These are phyloP conservation scores for Dusona sp. DNA, from an alignment of 2,888 invertebrate species.

Conservation along the genomic window DNA sequence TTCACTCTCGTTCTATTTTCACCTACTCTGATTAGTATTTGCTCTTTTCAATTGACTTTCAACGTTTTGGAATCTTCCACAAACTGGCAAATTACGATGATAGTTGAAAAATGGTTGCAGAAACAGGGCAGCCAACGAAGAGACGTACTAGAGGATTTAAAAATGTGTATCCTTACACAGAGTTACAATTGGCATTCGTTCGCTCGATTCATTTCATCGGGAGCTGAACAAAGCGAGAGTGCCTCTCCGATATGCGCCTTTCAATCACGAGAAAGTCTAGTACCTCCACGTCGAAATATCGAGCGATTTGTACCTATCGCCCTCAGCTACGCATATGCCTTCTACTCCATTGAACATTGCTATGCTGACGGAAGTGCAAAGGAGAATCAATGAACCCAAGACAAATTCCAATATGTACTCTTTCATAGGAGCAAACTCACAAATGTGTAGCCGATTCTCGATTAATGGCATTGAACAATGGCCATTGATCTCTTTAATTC, in stretches of 20 bases:
- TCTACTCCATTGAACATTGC: constrained; percentile 9
- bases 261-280: constrained; percentile 29
- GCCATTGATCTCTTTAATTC: not conserved
- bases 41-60: constrained; percentile 79
- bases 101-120: not conserved
- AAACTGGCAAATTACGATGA: constrained; percentile 7
- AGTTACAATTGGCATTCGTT: constrained; percentile 43
- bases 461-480: not conserved
- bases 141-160: constrained; percentile 4
- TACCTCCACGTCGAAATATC: constrained; percentile 25
- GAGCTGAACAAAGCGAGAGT: constrained; percentile 48
- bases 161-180: constrained; percentile 34
- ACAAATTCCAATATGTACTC: constrained; percentile 76
- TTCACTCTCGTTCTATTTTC: not conserved
- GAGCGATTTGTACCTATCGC: constrained; percentile 11
- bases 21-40: constrained; percentile 73
- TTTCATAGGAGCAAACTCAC: constrained; percentile 72
- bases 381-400: constrained; percentile 27
- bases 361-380: constrained; percentile 7
- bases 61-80: constrained; percentile 73
- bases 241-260: not conserved
- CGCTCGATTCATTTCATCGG: constrained; percentile 40
- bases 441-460: not conserved
- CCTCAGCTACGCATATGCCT: constrained; percentile 10
- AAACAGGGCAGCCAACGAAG: constrained; percentile 42